Evolutionary conservation across 92 coral and sea anemone genomes (phyloP).

Genomic region (Metridium senile): DNA sequence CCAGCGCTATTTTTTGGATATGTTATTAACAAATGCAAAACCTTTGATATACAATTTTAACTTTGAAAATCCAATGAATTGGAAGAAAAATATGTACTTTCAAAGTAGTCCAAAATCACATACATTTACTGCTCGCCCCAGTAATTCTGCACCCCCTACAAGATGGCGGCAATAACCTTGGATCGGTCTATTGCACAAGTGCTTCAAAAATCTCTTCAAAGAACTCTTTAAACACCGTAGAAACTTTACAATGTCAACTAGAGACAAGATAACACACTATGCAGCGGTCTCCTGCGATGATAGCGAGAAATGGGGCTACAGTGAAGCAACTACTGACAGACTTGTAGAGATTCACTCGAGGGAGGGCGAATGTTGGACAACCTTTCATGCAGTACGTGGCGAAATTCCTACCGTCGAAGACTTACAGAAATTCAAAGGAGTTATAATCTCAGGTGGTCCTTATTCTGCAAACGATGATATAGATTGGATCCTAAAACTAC

Average conservation of each 20-base stretch:
- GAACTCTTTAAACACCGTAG: neutral
- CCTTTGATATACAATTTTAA: too few species aligned
- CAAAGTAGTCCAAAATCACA: too few species aligned
- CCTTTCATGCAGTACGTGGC: constrained; percentile 51
- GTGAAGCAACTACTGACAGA: constrained; percentile 45
- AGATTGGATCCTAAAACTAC: constrained; percentile 64
- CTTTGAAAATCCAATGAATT: too few species aligned
- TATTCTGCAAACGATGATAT: constrained; percentile 64
- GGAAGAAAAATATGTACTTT: too few species aligned
- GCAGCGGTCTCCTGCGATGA: constrained; percentile 75
- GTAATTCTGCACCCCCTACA: too few species aligned
- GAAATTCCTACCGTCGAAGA: constrained; percentile 66
- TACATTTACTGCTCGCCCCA: too few species aligned
- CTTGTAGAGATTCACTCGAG: constrained; percentile 18
- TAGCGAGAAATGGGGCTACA: constrained; percentile 78
- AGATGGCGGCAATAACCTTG: too few species aligned
- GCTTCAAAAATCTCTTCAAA: too few species aligned
- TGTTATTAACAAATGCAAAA: too few species aligned
- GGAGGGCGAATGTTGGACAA: constrained; percentile 53
- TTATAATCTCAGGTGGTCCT: constrained; percentile 71
- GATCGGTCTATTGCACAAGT: too few species aligned
- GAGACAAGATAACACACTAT: constrained; percentile 24
- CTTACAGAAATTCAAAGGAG: constrained; percentile 56
- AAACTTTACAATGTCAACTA: neutral
- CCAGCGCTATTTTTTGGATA: too few species aligned